Percentiles rank a stretch among this genome's conserved stretches.
These are phyloP conservation scores for Gallinago media DNA, from an alignment of 2,113 vertebrate species.

Conservation along the genomic window DNA sequence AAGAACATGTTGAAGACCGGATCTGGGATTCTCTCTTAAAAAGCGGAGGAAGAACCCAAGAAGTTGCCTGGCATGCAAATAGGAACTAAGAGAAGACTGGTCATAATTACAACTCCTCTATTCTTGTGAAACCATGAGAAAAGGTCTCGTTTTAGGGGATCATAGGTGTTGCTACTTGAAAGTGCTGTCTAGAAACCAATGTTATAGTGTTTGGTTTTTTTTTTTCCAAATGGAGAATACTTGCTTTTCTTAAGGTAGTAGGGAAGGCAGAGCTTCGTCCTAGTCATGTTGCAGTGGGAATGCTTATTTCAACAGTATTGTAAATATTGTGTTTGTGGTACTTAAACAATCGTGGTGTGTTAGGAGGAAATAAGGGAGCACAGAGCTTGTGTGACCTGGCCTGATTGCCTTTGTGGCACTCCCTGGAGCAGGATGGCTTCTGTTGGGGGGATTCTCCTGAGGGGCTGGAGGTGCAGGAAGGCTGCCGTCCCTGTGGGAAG, in stretches of 20 bases:
- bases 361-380: too few relatives aligned
- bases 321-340: neutral
- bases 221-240: too few relatives aligned
- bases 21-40: neutral
- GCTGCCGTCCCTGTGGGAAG: accelerated
- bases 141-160: neutral
- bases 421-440: neutral
- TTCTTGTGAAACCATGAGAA: neutral
- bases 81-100: neutral
- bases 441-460: accelerated
- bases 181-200: neutral
- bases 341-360: accelerated
- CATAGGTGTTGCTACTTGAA: neutral
- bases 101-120: neutral
- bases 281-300: neutral
- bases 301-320: neutral
- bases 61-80: accelerated
- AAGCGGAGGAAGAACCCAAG: neutral
- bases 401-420: neutral
- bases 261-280: neutral
- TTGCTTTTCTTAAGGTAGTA: neutral
- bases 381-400: neutral
- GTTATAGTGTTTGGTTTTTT: neutral
- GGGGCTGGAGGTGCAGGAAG: accelerated
- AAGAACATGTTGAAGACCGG: neutral